Evolutionary conservation across 2,797 vertebrate genomes (phyloP).

Genomic region (Hapalemur alaotrensis): DNA sequence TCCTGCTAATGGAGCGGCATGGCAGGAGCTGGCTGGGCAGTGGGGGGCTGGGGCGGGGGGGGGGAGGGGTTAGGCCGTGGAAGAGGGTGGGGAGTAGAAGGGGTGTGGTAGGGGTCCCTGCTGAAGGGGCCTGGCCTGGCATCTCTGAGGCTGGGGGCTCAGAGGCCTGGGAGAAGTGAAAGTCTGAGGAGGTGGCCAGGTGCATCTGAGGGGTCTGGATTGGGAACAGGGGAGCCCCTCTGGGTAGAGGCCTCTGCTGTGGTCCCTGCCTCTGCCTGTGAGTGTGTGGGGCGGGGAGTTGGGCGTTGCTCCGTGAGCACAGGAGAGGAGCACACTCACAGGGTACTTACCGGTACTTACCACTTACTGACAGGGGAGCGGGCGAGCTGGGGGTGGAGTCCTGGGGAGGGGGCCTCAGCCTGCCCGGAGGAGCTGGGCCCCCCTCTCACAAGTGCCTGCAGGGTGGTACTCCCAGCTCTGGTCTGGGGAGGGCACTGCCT

Average conservation of each 20-base stretch:
- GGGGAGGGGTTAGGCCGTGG: neutral
- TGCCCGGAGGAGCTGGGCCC: neutral
- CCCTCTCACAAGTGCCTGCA: neutral
- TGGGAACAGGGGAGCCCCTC: neutral
- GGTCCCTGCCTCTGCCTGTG: neutral
- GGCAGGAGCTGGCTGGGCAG: neutral
- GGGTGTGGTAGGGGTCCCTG: neutral
- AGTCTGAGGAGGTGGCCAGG: neutral
- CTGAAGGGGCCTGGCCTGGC: neutral
- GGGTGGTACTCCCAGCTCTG: neutral
- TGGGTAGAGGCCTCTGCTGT: neutral
- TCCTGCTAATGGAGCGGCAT: slow-evolving; percentile 33
- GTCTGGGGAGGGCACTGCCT: neutral
- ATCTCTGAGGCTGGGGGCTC: neutral
- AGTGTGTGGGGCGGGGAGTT: neutral
- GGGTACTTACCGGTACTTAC: neutral
- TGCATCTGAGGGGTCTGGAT: neutral
- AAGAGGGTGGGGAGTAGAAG: neutral
- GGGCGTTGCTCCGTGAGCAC: neutral
- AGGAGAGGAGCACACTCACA: neutral
- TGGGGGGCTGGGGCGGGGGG: neutral
- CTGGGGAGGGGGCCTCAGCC: neutral
- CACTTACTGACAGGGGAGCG: neutral
- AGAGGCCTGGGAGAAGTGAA: neutral
- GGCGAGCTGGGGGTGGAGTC: too few species aligned